Evolutionary conservation across 2,113 vertebrate species (phyloP).

Genomic region (Bos indicus): DNA sequence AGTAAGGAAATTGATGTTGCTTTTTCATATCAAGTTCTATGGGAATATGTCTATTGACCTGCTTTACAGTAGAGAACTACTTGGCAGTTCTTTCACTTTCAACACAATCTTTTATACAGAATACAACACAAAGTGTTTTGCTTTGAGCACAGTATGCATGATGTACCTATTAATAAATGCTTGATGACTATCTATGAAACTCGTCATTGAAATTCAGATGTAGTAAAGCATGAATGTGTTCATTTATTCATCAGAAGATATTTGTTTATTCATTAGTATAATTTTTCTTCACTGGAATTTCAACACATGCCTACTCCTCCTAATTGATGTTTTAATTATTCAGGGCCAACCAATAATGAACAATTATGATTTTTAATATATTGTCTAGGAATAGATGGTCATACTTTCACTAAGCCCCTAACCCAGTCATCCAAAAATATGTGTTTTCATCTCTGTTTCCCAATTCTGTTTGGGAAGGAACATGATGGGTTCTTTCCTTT

Average conservation of each 20-base stretch:
- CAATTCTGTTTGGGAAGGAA: not conserved
- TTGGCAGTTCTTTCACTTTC: not conserved
- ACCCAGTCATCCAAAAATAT: not conserved
- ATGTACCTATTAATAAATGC: not conserved
- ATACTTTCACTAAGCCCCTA: not conserved
- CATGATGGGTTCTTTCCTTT: not conserved
- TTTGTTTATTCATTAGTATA: slow-evolving; percentile 17
- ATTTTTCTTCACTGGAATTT: slow-evolving; percentile 24
- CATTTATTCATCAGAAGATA: not conserved
- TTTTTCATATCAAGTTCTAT: not conserved
- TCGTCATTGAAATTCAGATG: not conserved
- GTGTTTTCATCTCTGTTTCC: not conserved
- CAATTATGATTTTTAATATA: not conserved
- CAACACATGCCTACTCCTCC: not conserved
- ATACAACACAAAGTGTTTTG: not conserved
- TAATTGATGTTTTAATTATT: slow-evolving; percentile 26
- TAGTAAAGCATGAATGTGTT: not conserved
- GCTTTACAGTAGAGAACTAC: not conserved
- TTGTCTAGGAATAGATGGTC: not conserved
- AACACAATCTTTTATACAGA: not conserved
- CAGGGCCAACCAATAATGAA: not conserved
- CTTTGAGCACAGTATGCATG: not conserved
- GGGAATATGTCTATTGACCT: not conserved
- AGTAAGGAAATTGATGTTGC: not conserved
- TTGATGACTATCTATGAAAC: not conserved